Evolutionary conservation across 2,797 vertebrate genomes (phyloP), one percentile per base, ranked within the genome.

Genomic region (Coregonus sp.): DNA sequence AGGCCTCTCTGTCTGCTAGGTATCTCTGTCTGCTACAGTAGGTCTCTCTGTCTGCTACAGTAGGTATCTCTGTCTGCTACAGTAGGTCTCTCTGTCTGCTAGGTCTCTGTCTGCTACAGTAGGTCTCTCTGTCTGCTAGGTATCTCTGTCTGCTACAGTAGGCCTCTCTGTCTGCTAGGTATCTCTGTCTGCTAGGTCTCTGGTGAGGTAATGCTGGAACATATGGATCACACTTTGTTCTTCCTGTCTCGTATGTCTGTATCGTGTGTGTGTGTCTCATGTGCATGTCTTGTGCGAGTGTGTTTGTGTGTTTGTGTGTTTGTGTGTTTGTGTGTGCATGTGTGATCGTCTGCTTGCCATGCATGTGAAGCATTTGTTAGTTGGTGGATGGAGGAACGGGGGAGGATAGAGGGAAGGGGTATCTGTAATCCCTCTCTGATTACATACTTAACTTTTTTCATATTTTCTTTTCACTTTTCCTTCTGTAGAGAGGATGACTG

Each of bases 181-280:
- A 25, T 75, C 12, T 65, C 75, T 75, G 78, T 54, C 70, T 76
- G 67, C 76, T 83, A 37, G 35, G 5, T n/a, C 54, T 78, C 84
- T 68, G 52, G 76, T 88, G 87, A 90, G 67, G 84, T 89, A 80
- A 89, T 84, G 81, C 71, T 81, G 75, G 82, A 86, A 83, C 77
- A 76, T 74, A 78, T 83, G 82, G 31, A 73, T 18, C 51, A 7
- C n/a, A 7, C 6, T 40, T 40, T 6, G 6, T 40, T 40, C 6
- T 59, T 18, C 12, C 70, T 79, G 80, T 78, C 67, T 59, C 40
- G 16, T 71, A 4, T 20, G 33, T 74, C 51, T 83, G 16, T 7
- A 1, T 68, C 25, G 25, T 25, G 25, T 33, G 33, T 40, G 35
- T 59, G 31, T 16, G 35, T 47, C 75, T 4, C 33, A 4, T 65